Percentiles rank a stretch among this genome's conserved stretches.
These are phyloP conservation scores for Oreortyx pictus DNA, from an alignment of 2,797 vertebrate genomes.

Conservation along the genomic window DNA sequence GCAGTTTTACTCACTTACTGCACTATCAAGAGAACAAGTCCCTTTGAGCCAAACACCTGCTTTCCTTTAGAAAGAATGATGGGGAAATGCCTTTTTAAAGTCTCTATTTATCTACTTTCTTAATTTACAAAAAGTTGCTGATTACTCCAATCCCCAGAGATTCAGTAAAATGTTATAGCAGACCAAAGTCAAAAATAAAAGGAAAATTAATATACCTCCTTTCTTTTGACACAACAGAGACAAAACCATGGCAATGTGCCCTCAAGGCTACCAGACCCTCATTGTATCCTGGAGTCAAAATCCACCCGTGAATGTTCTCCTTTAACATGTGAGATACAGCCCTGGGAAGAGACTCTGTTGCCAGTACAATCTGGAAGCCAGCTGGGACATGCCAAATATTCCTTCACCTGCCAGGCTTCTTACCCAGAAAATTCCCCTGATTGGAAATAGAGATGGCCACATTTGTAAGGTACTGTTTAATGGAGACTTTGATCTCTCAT, in stretches of 20 bases:
- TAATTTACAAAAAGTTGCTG: slow-evolving; percentile 47
- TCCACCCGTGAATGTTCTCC: background rate
- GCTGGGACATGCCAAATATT: background rate
- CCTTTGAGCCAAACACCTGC: slow-evolving; percentile 76
- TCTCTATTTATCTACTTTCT: slow-evolving; percentile 32
- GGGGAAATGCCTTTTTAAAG: slow-evolving; percentile 26
- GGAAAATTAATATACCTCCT: background rate
- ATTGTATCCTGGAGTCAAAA: background rate
- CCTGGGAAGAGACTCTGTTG: background rate
- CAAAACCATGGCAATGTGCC: background rate
- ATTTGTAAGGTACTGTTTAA: background rate
- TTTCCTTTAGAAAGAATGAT: slow-evolving; percentile 43
- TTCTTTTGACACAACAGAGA: background rate
- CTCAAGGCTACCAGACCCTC: background rate
- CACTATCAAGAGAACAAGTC: slow-evolving; percentile 16
- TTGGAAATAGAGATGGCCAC: background rate
- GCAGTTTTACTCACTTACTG: slow-evolving; percentile 24
- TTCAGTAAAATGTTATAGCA: background rate
- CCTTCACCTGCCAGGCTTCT: background rate
- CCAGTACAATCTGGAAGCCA: background rate
- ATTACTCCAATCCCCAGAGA: slow-evolving; percentile 15
- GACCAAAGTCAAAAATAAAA: background rate
- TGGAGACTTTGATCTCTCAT: background rate
- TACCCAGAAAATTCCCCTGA: background rate
- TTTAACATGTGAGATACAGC: background rate